These are phyloP conservation scores for Portevinia maculata DNA, from an alignment of 2,888 invertebrate species.

Conservation along the genomic window DNA sequence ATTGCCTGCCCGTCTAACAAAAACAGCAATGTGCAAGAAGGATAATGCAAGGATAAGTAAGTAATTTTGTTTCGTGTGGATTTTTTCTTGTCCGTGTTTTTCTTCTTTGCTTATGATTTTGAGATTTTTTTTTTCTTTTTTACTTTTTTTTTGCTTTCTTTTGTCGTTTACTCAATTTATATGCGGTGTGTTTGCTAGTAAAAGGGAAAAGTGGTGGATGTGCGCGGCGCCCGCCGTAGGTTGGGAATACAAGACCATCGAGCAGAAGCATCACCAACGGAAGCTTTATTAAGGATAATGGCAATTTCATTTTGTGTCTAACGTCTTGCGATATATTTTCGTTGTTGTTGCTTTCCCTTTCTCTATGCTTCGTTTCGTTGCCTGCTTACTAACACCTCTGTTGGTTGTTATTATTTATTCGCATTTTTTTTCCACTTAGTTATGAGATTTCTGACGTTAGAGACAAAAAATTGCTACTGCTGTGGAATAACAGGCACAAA, in stretches of 20 bases:
- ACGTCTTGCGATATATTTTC: background rate
- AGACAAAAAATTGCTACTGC: slow-evolving; percentile 35
- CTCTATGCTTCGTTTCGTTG: slow-evolving; percentile 3
- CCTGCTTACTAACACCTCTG: slow-evolving; percentile 28
- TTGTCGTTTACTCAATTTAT: slow-evolving; percentile 41
- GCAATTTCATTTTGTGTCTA: slow-evolving; percentile 63
- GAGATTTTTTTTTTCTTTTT: slow-evolving; percentile 31
- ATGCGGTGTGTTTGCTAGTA: slow-evolving; percentile 31
- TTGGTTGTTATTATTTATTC: slow-evolving; percentile 35
- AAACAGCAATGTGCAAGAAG: slow-evolving; percentile 56
- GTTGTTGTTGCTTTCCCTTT: slow-evolving; percentile 3
- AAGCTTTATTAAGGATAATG: slow-evolving; percentile 69
- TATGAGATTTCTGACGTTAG: slow-evolving; percentile 18
- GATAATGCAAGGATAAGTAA: slow-evolving; percentile 69
- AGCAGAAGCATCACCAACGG: slow-evolving; percentile 25
- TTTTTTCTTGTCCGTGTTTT: slow-evolving; percentile 23
- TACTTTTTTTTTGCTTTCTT: slow-evolving; percentile 4
- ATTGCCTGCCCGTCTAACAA: slow-evolving; percentile 9
- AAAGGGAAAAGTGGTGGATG: background rate
- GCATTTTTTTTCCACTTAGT: slow-evolving; percentile 16
- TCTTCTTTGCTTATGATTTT: slow-evolving; percentile 55
- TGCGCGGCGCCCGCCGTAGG: background rate
- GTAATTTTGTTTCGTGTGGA: slow-evolving; percentile 54
- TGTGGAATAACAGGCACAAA: slow-evolving; percentile 26
- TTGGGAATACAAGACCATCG: background rate